Base-by-base conservation (phyloP, 2,113 vertebrate species). In the Serinus canaria region DNA sequence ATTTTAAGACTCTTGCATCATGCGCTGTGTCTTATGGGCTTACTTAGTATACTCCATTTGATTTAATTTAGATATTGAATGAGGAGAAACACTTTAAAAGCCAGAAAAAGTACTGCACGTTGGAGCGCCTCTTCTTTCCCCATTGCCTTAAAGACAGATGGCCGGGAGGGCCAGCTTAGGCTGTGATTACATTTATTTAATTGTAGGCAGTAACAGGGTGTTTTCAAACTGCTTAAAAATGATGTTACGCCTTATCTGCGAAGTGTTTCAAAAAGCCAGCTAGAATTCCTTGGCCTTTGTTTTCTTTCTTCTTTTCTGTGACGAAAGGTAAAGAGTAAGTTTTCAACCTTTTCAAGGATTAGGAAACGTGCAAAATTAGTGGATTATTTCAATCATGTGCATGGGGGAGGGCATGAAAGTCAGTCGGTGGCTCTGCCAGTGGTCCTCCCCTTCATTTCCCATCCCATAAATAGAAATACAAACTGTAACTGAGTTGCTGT, bases 61-160 rank as follows among this genome's bases (percentile, higher is more conserved):
- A 98, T 98, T 98, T 98, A 97, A 98, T 98, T 98, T 98, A 97
- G 97, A 98, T 97, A 97, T 87, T 98, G 97, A 97, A 96, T 97
- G 97, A 97, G 96, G 95, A 97, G 97, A 97, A 97, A 95, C 80
- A 93, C 97, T 98, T 98, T 97, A 98, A 97, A 96, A 97, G 97
- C 60, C 66, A 97, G 96, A 95, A 97, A 96, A 96, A 95, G 91
- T 97, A 79, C 93, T 79, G 95, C 91, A 86, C 25, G 46, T 75
- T 75, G 62, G 82, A 62, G 92, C 24, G 46, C 93, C 84, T 80
- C 92, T 81, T 86, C 68, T 94, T 88, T 94, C 31, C 92, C 59
- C 35, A 0, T 88, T 95, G 91, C 89, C 84, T 89, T 88, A 60
- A 91, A 89, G 84, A 88, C 92, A 89, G 86, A 84, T 97, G 97